Evolutionary conservation across 64 coral and sea anemone genomes (phyloP), one percentile per base, ranked within the genome.

Genomic region (Actinia tenebrosa): DNA sequence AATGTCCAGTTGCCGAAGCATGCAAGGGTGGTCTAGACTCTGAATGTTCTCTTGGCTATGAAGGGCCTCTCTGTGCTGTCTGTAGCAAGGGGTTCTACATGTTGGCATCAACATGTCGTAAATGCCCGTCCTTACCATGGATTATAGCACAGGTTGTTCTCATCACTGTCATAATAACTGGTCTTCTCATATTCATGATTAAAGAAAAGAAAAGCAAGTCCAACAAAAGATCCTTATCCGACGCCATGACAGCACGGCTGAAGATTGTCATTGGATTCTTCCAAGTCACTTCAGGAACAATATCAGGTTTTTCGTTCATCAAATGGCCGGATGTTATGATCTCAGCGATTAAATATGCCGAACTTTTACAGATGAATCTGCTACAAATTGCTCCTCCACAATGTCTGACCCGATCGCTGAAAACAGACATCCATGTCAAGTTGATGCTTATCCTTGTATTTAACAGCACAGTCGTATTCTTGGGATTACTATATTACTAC

Each of bases 201-300:
- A 75, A 75, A 16, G 69, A 75, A 75, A 75, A 75, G 69, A 75
- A 75, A 30, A 75, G 20, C n/a, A 13, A 26, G 69, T 75, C 26
- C 11, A 75, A 30, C 11, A 42, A 75, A 15, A 75, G 69, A 75
- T 75, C 69, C 2, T 3, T 75, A 30, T 75, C 69, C 27, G 69
- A 75, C 26, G 26, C 79, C 37, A 64, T 85, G 42, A 25, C 89
- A 53, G 83, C 92, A 45, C 59, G 83, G 15, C 52, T 93, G 50
- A 75, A 75, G 26, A 75, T 75, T 30, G 22, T 75, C 69, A 75
- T 75, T 75, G 69, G 69, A 15, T 93, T 93, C 59, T 93, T 86
- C 44, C 92, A 93, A 44, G 78, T 93, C 45, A 93, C 92, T 16
- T 93, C 92, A 63, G 56, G 83, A 1, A 85, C 85, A 16, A 30